Percentiles rank a stretch among this genome's conserved stretches.
These are phyloP conservation scores for Fopius arisanus DNA, from an alignment of 1,140 invertebrate species.

Conservation along the genomic window DNA sequence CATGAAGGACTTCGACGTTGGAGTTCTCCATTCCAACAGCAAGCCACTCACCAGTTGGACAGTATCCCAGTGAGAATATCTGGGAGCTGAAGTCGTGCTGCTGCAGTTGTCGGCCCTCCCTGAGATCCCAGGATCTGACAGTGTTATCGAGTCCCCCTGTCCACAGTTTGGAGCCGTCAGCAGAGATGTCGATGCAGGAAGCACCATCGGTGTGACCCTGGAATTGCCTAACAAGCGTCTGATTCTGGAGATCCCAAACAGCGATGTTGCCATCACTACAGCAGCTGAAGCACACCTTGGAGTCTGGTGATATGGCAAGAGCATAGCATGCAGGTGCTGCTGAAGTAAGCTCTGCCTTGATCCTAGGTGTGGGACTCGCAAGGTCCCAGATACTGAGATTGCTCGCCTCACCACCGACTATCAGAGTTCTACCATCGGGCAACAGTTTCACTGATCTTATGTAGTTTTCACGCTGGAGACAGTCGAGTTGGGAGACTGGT, in stretches of 20 bases:
- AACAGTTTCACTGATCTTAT: slow-evolving; percentile 93
- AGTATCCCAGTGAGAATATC: slow-evolving; percentile 96
- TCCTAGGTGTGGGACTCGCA: slow-evolving; percentile 86
- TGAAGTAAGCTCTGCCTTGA: slow-evolving; percentile 93
- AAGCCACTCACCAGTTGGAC: slow-evolving; percentile 97
- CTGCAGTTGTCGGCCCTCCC: slow-evolving; percentile 93
- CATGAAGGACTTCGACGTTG: slow-evolving; percentile 97
- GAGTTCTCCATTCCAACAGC: slow-evolving; percentile 99
- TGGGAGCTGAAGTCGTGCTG: slow-evolving; percentile 97
- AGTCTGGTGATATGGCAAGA: slow-evolving; percentile 94
- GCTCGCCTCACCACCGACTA: slow-evolving; percentile 97
- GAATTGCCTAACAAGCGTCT: slow-evolving; percentile 93
- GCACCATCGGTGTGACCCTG: slow-evolving; percentile 98
- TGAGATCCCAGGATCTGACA: slow-evolving; percentile 95
- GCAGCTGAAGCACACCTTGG: slow-evolving; percentile 96
- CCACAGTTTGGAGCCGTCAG: slow-evolving; percentile 95
- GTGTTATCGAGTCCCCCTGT: slow-evolving; percentile 98
- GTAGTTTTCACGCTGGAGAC: slow-evolving; percentile 96
- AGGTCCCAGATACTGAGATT: slow-evolving; percentile 98
- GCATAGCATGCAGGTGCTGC: slow-evolving; percentile 97
- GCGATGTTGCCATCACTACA: slow-evolving; percentile 96
- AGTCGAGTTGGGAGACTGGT: slow-evolving; percentile 92
- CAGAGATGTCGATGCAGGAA: slow-evolving; percentile 97
- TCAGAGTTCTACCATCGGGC: slow-evolving; percentile 94
- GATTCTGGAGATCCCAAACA: slow-evolving; percentile 95